Base-by-base conservation (phyloP, 2,113 vertebrate genomes). In the Triplophysa dalaica region DNA sequence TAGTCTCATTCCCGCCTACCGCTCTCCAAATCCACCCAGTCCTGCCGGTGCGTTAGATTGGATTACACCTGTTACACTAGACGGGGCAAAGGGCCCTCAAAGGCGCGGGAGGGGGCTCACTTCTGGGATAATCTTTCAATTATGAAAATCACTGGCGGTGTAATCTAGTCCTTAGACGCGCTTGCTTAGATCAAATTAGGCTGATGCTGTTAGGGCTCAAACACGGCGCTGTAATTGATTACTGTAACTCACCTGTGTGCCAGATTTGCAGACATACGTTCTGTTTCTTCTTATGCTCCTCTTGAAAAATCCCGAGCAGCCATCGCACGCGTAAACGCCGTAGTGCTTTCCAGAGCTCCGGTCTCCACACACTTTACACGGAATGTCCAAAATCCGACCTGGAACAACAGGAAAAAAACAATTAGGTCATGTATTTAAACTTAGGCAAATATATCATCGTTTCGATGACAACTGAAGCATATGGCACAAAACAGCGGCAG, bases 361-460 rank as follows among this genome's bases (percentile, higher is more conserved):
- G 87, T 98, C 98, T 0, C 98, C 98, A 65, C 98, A 99, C 85
- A 99, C 98, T 93, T 98, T 98, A 88, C 98, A 99, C 16, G 98
- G 98, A 86, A 98, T 99, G 83, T 99, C 98, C 91, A 99, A 91
- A 90, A 99, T 98, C 68, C 98, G 96, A 94, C 98, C 98, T 99
- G 54, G 19, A 6, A 56, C 33, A 38, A 45, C 43, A 45, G 16
- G 17, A 14, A 50, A 14, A 52, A 52, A 52, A 52, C 4, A 16
- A 52, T 52, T 48, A 7, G 48, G 13, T 52, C 6, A 17, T 52
- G 50, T 50, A 2, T 13, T 50, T 3, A 52, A 52, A 52, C 16
- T 17, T 52, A 4, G 14, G 3, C 14, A 14, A 52, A 52, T 17
- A 7, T 6, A 5, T 16, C 14, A 16, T 52, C 1, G 14, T 52